Conservation (phyloP, 2,888 invertebrate species). For the Oxytorus armatus region DNA sequence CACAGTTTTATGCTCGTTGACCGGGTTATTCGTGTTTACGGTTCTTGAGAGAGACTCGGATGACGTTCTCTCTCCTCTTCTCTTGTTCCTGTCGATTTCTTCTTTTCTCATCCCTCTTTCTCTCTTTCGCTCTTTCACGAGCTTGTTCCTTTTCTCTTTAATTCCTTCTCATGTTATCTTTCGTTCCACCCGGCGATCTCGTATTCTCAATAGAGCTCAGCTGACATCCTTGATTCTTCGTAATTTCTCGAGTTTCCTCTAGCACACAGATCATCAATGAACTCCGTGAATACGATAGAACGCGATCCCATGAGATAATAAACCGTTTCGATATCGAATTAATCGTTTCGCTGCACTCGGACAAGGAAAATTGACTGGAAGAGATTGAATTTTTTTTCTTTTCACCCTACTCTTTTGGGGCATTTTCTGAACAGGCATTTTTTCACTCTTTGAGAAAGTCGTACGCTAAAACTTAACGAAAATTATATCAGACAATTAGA, state of each 20-base stretch:
- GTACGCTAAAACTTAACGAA: too few relatives aligned
- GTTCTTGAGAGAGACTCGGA: conserved; percentile 57
- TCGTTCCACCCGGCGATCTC: not conserved
- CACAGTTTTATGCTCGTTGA: too few relatives aligned
- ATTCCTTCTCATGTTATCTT: conserved; percentile 9
- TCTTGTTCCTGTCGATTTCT: conserved; percentile 8
- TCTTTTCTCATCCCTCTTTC: conserved; percentile 9
- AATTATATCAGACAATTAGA: too few relatives aligned
- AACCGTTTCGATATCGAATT: conserved; percentile 33
- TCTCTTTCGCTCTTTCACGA: conserved; percentile 7
- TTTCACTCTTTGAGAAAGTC: too few relatives aligned
- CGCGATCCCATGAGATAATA: not conserved
- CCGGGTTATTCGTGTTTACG: too few relatives aligned
- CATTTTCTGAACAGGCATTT: too few relatives aligned
- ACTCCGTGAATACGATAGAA: not conserved
- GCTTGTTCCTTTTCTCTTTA: conserved; percentile 6
- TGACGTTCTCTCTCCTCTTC: conserved; percentile 56
- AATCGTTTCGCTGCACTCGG: not conserved
- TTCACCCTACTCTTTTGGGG: too few relatives aligned
- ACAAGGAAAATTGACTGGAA: not conserved
- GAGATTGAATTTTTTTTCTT: too few relatives aligned
- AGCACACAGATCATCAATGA: conserved; percentile 1
- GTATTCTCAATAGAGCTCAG: conserved; percentile 27
- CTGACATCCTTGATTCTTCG: not conserved
- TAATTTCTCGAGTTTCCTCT: conserved; percentile 18